Conservation (phyloP, 1,140 invertebrate species). For the Musca domestica region DNA sequence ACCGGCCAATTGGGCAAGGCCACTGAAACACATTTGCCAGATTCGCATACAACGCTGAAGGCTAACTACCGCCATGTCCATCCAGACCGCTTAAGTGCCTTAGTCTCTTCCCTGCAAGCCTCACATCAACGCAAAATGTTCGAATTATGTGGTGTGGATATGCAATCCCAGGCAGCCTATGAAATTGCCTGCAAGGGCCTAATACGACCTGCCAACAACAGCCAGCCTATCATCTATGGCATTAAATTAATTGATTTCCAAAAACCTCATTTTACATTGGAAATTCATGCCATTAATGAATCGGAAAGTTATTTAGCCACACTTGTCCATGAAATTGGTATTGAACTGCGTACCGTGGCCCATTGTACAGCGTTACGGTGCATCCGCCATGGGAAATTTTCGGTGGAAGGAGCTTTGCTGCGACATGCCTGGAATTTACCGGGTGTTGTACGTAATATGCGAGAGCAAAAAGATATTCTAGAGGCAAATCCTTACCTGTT, state of each 20-base stretch:
- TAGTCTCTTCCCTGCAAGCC: conserved; percentile 75
- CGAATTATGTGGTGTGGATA: conserved; percentile 72
- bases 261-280: conserved; percentile 84
- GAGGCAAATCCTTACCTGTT: conserved; percentile 57
- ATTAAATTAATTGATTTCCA: conserved; percentile 82
- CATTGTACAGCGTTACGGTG: conserved; percentile 77
- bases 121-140: conserved; percentile 81
- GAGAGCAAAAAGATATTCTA: conserved; percentile 57
- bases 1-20: conserved; percentile 76
- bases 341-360: conserved; percentile 75
- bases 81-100: conserved; percentile 64
- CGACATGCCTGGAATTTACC: conserved; percentile 79
- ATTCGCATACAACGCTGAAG: conserved; percentile 71
- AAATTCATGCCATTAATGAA: conserved; percentile 84
- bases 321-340: conserved; percentile 77
- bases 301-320: conserved; percentile 70
- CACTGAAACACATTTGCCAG: conserved; percentile 71
- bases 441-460: conserved; percentile 73
- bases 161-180: conserved; percentile 84
- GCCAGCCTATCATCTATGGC: conserved; percentile 78
- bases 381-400: conserved; percentile 79
- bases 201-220: conserved; percentile 68
- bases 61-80: conserved; percentile 70
- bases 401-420: conserved; percentile 72
- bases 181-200: conserved; percentile 78